Percentiles rank a stretch among this genome's conserved stretches.
Evolutionary conservation across 2,797 vertebrate genomes (phyloP).

Genomic region (Neosilurus hyrtlii): DNA sequence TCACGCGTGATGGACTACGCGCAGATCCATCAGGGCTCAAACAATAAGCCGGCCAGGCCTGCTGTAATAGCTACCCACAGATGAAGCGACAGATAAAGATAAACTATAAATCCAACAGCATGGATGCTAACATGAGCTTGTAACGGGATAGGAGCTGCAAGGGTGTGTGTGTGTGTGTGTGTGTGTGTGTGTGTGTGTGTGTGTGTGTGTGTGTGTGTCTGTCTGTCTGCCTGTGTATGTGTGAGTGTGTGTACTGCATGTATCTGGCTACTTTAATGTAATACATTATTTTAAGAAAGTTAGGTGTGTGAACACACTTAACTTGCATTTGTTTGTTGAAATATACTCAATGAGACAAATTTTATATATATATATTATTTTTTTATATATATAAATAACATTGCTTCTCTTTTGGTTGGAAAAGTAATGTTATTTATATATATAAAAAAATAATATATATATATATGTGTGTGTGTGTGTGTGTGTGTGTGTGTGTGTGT

Average conservation of each 20-base stretch:
- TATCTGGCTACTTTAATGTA: neutral
- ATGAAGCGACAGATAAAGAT: conserved; percentile 96
- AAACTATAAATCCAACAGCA: conserved; percentile 88
- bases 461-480: too few species aligned
- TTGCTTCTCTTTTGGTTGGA: too few species aligned
- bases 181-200: conserved; percentile 33
- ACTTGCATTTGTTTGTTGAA: too few species aligned
- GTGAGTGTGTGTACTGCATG: too few species aligned
- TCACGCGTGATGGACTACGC: conserved; percentile 86
- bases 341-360: too few species aligned
- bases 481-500: too few species aligned
- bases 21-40: conserved; percentile 88
- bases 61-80: conserved; percentile 93
- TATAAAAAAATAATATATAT: too few species aligned
- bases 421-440: too few species aligned
- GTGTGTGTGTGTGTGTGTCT: neutral
- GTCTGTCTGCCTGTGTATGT: too few species aligned
- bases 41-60: conserved; percentile 89
- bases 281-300: too few species aligned
- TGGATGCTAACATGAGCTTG: conserved; percentile 61
- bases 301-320: neutral
- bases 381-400: too few species aligned
- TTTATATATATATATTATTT: too few species aligned
- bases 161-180: conserved; percentile 46
- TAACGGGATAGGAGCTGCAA: conserved; percentile 38